Conservation (phyloP, 2,113 vertebrate genomes). For the Cyprinodon tularosa region DNA sequence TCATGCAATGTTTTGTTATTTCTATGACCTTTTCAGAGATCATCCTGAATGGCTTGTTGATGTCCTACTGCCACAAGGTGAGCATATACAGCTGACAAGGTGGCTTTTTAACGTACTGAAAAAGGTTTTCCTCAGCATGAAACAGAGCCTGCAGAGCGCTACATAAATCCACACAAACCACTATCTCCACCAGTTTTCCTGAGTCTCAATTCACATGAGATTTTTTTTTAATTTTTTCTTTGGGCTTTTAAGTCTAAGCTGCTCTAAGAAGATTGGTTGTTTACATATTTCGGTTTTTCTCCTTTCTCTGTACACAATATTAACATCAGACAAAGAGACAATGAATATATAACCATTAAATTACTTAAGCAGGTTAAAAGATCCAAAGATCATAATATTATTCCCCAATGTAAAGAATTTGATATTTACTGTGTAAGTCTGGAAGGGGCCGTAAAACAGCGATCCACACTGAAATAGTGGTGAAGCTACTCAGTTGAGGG, state of each 20-base stretch:
- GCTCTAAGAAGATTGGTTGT: background rate
- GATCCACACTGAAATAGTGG: too few species aligned
- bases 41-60: constrained; percentile 98
- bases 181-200: too few species aligned
- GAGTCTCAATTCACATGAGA: background rate
- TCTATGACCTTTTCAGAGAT: constrained; percentile 82
- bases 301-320: background rate
- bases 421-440: too few species aligned
- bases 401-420: too few species aligned
- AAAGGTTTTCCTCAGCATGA: background rate
- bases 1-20: constrained; percentile 24
- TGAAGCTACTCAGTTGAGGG: too few species aligned
- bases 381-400: too few species aligned
- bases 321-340: background rate
- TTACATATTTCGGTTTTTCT: background rate
- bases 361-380: too few species aligned
- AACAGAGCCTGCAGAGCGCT: background rate
- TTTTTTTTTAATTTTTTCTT: background rate
- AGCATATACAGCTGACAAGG: constrained; percentile 58
- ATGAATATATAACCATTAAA: too few species aligned
- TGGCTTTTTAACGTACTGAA: background rate
- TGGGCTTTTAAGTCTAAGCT: background rate
- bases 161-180: background rate
- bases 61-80: constrained; percentile 98
- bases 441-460: too few species aligned